These are phyloP conservation scores for Synodontis membranacea DNA, from an alignment of 2,113 vertebrate species.

Conservation along the genomic window DNA sequence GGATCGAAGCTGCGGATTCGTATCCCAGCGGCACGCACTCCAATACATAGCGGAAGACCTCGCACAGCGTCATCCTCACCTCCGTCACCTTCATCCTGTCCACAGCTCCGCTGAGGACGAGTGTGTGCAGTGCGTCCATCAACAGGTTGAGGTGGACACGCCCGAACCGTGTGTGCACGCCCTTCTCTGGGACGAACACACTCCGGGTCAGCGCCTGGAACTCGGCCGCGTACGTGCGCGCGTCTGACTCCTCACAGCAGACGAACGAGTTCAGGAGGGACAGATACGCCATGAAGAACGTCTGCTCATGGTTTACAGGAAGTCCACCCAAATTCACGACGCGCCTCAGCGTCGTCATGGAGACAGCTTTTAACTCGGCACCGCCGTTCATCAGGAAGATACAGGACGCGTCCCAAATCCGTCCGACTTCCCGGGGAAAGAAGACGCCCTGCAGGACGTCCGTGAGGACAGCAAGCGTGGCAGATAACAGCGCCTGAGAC, in stretches of 20 bases:
- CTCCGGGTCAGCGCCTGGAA: slow-evolving; percentile 77
- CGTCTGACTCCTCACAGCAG: slow-evolving; percentile 65
- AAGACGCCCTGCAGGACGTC: slow-evolving; percentile 76
- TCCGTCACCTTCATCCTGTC: slow-evolving; percentile 69
- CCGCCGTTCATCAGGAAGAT: slow-evolving; percentile 77
- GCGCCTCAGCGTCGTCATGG: slow-evolving; percentile 76
- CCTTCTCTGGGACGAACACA: slow-evolving; percentile 74
- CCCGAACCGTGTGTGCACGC: slow-evolving; percentile 75
- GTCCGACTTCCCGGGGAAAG: slow-evolving; percentile 75
- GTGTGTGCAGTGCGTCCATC: slow-evolving; percentile 79
- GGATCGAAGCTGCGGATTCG: slow-evolving; percentile 77
- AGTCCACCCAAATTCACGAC: slow-evolving; percentile 82
- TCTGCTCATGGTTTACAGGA: slow-evolving; percentile 75
- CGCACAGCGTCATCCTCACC: slow-evolving; percentile 79
- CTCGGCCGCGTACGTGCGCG: slow-evolving; percentile 73
- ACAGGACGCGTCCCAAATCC: slow-evolving; percentile 83
- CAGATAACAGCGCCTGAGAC: slow-evolving; percentile 78
- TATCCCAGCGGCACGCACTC: slow-evolving; percentile 79
- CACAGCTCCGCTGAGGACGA: slow-evolving; percentile 75
- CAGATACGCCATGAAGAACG: slow-evolving; percentile 83
- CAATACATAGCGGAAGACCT: slow-evolving; percentile 82
- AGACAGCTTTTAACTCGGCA: slow-evolving; percentile 71
- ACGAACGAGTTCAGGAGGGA: slow-evolving; percentile 73
- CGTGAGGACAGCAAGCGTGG: slow-evolving; percentile 75
- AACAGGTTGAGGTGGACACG: slow-evolving; percentile 84